Evolutionary conservation across 2,113 vertebrate species (phyloP), one percentile per base, ranked within the genome.

Genomic region (Xenopus laevis): DNA sequence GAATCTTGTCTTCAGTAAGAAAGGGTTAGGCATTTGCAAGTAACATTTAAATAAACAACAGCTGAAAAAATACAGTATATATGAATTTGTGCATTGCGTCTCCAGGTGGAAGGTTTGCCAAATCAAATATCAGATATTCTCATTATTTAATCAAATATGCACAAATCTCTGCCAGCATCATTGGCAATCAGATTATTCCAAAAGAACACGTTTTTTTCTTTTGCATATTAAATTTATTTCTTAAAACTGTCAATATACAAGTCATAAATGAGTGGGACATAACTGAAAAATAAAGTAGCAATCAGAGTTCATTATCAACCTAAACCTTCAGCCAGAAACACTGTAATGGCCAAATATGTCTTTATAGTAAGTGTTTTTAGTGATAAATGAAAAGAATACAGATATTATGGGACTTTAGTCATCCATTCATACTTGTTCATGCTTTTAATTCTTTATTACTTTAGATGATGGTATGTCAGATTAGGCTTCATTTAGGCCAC

Each of bases 61-160:
- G 53, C 65, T 68, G 65, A 68, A 74, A 65, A 13, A n/a, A n/a
- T n/a, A n/a, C n/a, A n/a, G 63, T n/a, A 58, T 46, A 66, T 66
- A 74, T 59, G 16, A 68, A 68, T 74, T 52, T 68, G 23, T 68
- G 45, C 13, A 60, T 68, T 68, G 21, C 58, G 52, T 75, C 44
- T 68, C 73, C 73, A 75, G 73, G 65, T 75, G 73, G 73, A 68
- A 62, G 73, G 45, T 68, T 75, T 75, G 73, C 73, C 73, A 75
- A 75, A 75, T 69, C 55, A 53, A 58, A 63, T 74, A 74, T 60
- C 55, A 62, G 46, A 55, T 53, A 68, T 75, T 69, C 73, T 68
- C 65, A 75, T 75, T 75, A 75, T 75, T 75, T 75, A 75, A 75
- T 75, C 73, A 75, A 75, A 75, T 75, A 75, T 75, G 73, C 73